phyloP scores from a whole-genome alignment of 2,113 vertebrate genomes.

The Orthonyx spaldingii region DNA sequence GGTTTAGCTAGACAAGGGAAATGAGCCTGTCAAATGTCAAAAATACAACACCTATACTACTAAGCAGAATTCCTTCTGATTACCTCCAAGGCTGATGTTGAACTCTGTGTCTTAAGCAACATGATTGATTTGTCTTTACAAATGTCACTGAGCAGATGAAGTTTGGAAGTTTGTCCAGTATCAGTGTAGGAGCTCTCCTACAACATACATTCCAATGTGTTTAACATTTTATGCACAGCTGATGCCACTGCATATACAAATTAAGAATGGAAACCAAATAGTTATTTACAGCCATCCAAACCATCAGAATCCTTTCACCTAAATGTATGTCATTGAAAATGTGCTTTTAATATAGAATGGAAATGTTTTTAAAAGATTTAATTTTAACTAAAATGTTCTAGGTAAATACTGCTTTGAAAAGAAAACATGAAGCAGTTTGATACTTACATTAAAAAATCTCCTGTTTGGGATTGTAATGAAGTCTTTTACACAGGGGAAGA shows the following conservation, averaged over 20 bases:
- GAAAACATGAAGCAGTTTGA: neutral
- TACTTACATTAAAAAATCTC: neutral
- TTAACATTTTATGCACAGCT: neutral
- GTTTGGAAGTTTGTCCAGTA: neutral
- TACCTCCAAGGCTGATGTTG: neutral
- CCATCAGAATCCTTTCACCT: neutral
- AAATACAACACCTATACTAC: neutral
- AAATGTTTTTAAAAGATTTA: accelerated
- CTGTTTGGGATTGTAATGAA: neutral
- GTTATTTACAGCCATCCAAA: neutral
- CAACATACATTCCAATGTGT: neutral
- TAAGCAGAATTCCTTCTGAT: neutral
- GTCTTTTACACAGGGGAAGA: neutral
- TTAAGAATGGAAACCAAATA: neutral
- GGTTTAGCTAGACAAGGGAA: neutral
- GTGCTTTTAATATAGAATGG: neutral
- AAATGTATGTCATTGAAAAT: neutral
- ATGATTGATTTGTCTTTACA: neutral
- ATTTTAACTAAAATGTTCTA: neutral
- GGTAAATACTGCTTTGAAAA: neutral
- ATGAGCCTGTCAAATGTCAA: neutral
- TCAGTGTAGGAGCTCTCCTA: neutral
- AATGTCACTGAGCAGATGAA: neutral
- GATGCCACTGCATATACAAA: neutral
- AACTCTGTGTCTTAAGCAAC: neutral